Base-by-base conservation (phyloP, 2,888 invertebrate genomes). In the Rutpela maculata region DNA sequence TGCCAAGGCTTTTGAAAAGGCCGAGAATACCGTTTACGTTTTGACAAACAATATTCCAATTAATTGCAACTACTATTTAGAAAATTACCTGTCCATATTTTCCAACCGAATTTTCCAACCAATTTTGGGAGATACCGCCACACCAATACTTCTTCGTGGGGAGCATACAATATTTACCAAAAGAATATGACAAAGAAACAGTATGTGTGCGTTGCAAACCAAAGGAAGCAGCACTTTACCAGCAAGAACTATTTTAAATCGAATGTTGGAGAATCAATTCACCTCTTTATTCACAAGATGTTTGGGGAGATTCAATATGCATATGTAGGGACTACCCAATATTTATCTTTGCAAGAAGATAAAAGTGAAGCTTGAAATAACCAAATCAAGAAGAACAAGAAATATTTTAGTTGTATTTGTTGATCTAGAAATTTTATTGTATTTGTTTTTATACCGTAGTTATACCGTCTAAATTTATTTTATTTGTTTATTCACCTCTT, bases 31-130 rank as follows among this genome's bases (percentile, higher is more conserved):
- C 0, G 97, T 99, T 84, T 99, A 97, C 90, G 99, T 99, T 0
- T 90, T 99, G 83, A 98, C 99, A 89, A 99, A 99, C 89, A 98
- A 95, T 89, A 93, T 99, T 84, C 99, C 99, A 0, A 98, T 99
- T 84, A 99, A 99, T 91, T 96, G 97, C 0, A 95, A 95, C 84
- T 98, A 99, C 90, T 99, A 99, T 89, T 90, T 99, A 86, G 98
- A 99, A 89, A 99, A 99, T 91, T 99, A 99, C 89, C 90, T 99
- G 71, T 96, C 99, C n/a, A n/a, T n/a, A n/a, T n/a, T n/a, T n/a
- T n/a, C n/a, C n/a, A n/a, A n/a, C n/a, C n/a, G n/a, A n/a, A n/a
- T n/a, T n/a, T n/a, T n/a, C n/a, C n/a, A n/a, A n/a, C n/a, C n/a
- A n/a, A n/a, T n/a, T n/a, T n/a, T n/a, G n/a, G n/a, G n/a, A 0